These are phyloP conservation scores for Gobionotothen gibberifrons DNA, from an alignment of 2,797 vertebrate genomes.

Conservation along the genomic window DNA sequence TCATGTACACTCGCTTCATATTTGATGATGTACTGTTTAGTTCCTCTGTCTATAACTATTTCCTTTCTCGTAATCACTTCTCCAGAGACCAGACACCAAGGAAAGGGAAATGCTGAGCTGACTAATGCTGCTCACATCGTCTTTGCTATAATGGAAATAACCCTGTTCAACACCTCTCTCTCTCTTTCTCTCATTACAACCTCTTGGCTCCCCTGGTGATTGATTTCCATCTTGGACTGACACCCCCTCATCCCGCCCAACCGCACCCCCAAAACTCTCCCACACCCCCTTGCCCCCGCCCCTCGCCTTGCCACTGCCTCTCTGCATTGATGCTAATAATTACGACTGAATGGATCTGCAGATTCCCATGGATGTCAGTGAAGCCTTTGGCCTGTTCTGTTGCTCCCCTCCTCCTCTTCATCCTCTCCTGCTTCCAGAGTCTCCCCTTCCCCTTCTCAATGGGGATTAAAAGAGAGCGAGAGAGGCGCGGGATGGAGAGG, in stretches of 20 bases:
- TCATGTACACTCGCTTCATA: neutral
- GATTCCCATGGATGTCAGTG: slow-evolving; percentile 84
- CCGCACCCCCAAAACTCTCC: slow-evolving; percentile 66
- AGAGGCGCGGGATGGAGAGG: slow-evolving; percentile 61
- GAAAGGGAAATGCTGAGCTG: slow-evolving; percentile 35
- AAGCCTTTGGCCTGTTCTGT: slow-evolving; percentile 80
- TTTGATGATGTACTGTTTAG: slow-evolving; percentile 17
- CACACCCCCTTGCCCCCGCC: slow-evolving; percentile 73
- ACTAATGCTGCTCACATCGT: slow-evolving; percentile 50
- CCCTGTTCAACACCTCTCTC: slow-evolving; percentile 30
- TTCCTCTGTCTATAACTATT: slow-evolving; percentile 50
- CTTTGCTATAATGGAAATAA: slow-evolving; percentile 41
- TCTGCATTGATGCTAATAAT: slow-evolving; percentile 86
- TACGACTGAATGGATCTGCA: slow-evolving; percentile 84
- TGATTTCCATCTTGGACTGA: slow-evolving; percentile 62
- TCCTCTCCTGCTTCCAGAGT: slow-evolving; percentile 63
- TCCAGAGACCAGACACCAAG: slow-evolving; percentile 39
- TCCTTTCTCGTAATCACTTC: slow-evolving; percentile 54
- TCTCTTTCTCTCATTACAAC: slow-evolving; percentile 23
- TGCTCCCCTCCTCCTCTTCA: slow-evolving; percentile 57
- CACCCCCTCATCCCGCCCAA: slow-evolving; percentile 17
- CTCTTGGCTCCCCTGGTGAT: slow-evolving; percentile 16
- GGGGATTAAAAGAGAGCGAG: slow-evolving; percentile 76
- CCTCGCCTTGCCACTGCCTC: slow-evolving; percentile 70
- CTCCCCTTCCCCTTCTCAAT: slow-evolving; percentile 72